Conservation (phyloP, 2,113 vertebrate genomes). For the Misgurnus anguillicaudatus region DNA sequence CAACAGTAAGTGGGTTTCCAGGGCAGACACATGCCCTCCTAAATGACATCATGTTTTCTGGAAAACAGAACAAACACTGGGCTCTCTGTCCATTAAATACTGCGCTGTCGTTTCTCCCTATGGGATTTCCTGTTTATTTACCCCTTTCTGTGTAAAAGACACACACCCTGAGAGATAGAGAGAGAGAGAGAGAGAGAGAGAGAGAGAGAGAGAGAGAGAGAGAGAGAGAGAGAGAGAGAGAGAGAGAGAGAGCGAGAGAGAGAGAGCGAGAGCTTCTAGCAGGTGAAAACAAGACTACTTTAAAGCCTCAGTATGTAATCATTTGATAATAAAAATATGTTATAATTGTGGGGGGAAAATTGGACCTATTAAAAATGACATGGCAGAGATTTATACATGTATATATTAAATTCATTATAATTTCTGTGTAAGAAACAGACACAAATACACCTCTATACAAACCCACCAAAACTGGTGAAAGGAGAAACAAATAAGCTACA, state of each 20-base stretch:
- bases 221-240: too few species aligned
- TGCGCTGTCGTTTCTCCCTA: conserved; percentile 12
- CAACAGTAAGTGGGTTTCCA: conserved; percentile 19
- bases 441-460: not conserved
- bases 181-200: not conserved
- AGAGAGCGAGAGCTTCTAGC: too few species aligned
- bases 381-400: too few species aligned
- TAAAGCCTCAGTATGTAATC: too few species aligned
- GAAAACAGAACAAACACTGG: conserved; percentile 29
- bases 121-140: conserved; percentile 44
- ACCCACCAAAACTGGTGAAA: not conserved
- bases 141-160: conserved; percentile 23
- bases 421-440: not conserved
- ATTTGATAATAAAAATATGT: too few species aligned
- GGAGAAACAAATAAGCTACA: not conserved
- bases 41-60: conserved; percentile 27
- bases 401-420: too few species aligned
- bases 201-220: too few species aligned
- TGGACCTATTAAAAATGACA: too few species aligned
- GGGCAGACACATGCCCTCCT: conserved; percentile 13
- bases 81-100: conserved; percentile 1
- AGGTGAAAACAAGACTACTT: too few species aligned
- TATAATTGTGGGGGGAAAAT: too few species aligned
- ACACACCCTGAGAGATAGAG: conserved; percentile 20
- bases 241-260: too few species aligned